A percentile compares a stretch with the other conserved stretches of the same genome.
Evolutionary conservation across 2,797 vertebrate species (phyloP).

Genomic region (Thamnophis elegans): DNA sequence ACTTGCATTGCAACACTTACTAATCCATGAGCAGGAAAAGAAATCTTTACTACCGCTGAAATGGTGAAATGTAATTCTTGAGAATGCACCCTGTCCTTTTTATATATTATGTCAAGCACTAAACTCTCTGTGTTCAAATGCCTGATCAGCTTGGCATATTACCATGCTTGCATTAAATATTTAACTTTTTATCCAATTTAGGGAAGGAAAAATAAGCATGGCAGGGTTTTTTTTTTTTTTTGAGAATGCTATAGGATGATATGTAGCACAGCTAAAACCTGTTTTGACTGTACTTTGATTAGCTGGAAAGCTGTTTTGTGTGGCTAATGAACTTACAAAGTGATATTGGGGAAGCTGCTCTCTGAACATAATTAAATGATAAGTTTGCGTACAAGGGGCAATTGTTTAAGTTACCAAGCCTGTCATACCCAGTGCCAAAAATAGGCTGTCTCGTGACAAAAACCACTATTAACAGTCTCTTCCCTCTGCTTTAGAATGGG

Average conservation of each 20-base stretch:
- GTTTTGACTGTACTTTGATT: constrained; percentile 63
- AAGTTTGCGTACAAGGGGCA: constrained; percentile 90
- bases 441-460: constrained; percentile 82
- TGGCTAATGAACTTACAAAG: constrained; percentile 86
- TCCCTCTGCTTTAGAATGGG: constrained; percentile 74
- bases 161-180: constrained; percentile 18
- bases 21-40: constrained; percentile 20
- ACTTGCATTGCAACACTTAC: constrained; percentile 34
- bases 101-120: constrained; percentile 14
- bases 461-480: constrained; percentile 87
- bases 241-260: constrained; percentile 34
- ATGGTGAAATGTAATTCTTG: constrained; percentile 34
- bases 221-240: constrained; percentile 19
- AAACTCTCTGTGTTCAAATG: constrained; percentile 14
- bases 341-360: constrained; percentile 80
- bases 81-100: constrained; percentile 21
- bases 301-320: constrained; percentile 73
- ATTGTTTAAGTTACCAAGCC: constrained; percentile 71
- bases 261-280: constrained; percentile 68
- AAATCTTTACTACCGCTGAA: constrained; percentile 25
- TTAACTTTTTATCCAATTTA: constrained; percentile 43
- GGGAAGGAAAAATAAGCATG: constrained; percentile 46
- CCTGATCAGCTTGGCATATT: constrained; percentile 44
- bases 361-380: constrained; percentile 89
- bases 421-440: constrained; percentile 75